Conservation (phyloP, 2,113 vertebrate genomes). For the Marmota monax region DNA sequence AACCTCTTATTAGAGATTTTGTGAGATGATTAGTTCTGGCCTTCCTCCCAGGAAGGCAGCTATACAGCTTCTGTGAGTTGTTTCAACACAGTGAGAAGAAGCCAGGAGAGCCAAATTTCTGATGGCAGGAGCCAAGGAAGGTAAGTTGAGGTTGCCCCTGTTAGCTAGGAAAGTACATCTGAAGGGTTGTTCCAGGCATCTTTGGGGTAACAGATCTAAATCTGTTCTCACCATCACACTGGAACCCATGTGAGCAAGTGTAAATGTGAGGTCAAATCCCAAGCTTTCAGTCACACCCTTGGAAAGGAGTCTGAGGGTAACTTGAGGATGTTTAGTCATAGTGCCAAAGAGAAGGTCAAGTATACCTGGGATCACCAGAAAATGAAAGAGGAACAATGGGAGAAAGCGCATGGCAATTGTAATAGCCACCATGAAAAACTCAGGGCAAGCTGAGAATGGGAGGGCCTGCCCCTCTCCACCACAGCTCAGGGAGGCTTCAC, state of each 20-base stretch:
- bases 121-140: neutral
- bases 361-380: neutral
- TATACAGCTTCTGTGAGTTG: neutral
- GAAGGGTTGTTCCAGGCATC: neutral
- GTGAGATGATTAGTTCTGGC: slow-evolving; percentile 69
- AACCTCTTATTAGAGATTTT: slow-evolving; percentile 52
- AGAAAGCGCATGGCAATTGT: neutral
- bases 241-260: neutral
- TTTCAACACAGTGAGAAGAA: neutral
- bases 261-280: neutral
- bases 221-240: neutral
- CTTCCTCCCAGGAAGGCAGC: slow-evolving; percentile 67
- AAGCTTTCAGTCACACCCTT: neutral
- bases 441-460: neutral
- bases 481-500: neutral
- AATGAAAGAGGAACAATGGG: neutral
- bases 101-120: neutral
- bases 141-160: neutral
- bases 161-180: fast-evolving
- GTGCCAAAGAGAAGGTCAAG: neutral
- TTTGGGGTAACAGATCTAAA: neutral
- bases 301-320: neutral
- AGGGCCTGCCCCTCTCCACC: neutral
- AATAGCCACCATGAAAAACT: neutral
- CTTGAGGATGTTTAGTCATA: neutral